Evolutionary conservation across 1,140 invertebrate genomes (phyloP).

Genomic region (Leptopilina clavipes): DNA sequence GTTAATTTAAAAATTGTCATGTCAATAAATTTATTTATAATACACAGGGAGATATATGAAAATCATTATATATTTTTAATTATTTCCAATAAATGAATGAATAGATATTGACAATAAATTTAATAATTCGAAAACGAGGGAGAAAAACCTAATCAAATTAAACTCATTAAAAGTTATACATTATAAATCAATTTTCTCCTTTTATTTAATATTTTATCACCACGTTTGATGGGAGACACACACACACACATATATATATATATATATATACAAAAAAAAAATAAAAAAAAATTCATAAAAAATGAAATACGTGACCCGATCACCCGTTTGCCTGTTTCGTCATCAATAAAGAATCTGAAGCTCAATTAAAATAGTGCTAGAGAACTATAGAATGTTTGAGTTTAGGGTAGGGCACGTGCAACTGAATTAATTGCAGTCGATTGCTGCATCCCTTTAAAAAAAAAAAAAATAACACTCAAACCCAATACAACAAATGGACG

Average conservation of each 20-base stretch:
- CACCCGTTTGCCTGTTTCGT: conserved; percentile 4
- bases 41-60: too few species aligned
- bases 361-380: conserved; percentile 3
- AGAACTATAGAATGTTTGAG: not conserved
- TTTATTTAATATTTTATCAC: not conserved
- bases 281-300: not conserved
- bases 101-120: not conserved
- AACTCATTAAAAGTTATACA: conserved; percentile 11
- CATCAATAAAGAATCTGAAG: conserved; percentile 8
- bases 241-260: too few species aligned
- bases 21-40: too few species aligned
- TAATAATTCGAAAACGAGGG: not conserved
- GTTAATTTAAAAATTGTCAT: too few species aligned
- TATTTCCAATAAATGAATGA: too few species aligned
- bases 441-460: too few species aligned
- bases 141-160: not conserved
- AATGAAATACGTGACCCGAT: conserved; percentile 2
- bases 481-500: too few species aligned
- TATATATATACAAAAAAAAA: not conserved
- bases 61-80: too few species aligned
- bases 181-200: not conserved
- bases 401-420: too few species aligned
- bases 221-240: not conserved
- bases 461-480: too few species aligned
- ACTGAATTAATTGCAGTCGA: too few species aligned